These are phyloP conservation scores for Pelecanus crispus DNA, from an alignment of 2,113 vertebrate genomes.

Conservation along the genomic window DNA sequence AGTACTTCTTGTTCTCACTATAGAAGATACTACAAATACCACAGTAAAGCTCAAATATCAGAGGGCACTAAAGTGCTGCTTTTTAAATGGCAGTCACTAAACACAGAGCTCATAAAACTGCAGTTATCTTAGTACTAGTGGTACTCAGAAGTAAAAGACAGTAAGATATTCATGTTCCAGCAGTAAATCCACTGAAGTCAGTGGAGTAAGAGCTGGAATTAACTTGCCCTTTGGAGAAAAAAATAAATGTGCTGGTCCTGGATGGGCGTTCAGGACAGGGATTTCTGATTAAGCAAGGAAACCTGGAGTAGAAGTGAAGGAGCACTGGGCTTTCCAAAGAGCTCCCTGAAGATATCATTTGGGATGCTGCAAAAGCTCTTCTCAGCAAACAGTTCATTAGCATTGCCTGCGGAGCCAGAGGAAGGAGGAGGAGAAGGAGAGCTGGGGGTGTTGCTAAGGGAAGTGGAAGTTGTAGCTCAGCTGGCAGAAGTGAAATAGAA, in stretches of 20 bases:
- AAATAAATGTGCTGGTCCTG: background rate
- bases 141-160: background rate
- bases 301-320: background rate
- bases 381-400: background rate
- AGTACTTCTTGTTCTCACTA: background rate
- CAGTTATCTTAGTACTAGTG: background rate
- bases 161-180: background rate
- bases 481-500: background rate
- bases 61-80: background rate
- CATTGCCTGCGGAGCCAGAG: background rate
- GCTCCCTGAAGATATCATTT: background rate
- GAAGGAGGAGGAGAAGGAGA: background rate
- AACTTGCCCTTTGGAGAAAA: background rate
- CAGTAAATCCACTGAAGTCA: background rate
- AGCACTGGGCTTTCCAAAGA: background rate
- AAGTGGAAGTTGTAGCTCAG: background rate
- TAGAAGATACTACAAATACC: slow-evolving; percentile 18
- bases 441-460: background rate
- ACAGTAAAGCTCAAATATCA: slow-evolving; percentile 34
- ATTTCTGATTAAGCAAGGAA: background rate
- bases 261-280: background rate
- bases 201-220: background rate
- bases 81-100: slow-evolving; percentile 11
- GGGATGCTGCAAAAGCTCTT: background rate
- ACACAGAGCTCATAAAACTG: slow-evolving; percentile 1